phyloP scores from a whole-genome alignment of 2,888 invertebrate genomes.

The Acrobasis suavella region DNA sequence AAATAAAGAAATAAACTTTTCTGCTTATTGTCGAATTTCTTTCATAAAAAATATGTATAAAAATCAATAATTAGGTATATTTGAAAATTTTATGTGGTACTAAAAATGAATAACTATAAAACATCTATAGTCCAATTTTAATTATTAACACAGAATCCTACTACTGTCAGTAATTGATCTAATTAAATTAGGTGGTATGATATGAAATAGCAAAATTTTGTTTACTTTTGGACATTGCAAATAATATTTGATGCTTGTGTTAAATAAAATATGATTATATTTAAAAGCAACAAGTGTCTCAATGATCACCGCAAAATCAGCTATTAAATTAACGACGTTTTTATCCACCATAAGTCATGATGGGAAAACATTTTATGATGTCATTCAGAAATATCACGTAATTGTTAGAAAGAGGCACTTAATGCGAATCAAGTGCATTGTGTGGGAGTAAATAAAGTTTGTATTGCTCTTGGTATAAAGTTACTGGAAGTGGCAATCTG shows the following conservation, averaged over 20 bases:
- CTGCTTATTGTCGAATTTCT: too few species aligned
- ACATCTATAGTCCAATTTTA: too few species aligned
- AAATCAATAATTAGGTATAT: too few species aligned
- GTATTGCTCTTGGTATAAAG: conserved; percentile 28
- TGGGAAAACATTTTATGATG: conserved; percentile 12
- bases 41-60: too few species aligned
- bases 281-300: conserved; percentile 9
- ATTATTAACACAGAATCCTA: too few species aligned
- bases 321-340: conserved; percentile 4
- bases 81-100: too few species aligned
- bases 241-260: too few species aligned
- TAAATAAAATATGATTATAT: neutral
- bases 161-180: too few species aligned
- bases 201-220: neutral
- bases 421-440: conserved; percentile 47
- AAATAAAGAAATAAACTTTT: too few species aligned
- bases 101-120: too few species aligned
- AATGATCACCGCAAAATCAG: conserved; percentile 8
- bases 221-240: too few species aligned
- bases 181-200: too few species aligned
- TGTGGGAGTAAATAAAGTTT: conserved; percentile 46
- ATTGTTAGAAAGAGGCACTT: conserved; percentile 55
- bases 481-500: conserved; percentile 37
- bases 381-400: conserved; percentile 33
- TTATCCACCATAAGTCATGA: conserved; percentile 5